Conservation (phyloP, 2,797 vertebrate species). For the Orestias chungarensis region DNA sequence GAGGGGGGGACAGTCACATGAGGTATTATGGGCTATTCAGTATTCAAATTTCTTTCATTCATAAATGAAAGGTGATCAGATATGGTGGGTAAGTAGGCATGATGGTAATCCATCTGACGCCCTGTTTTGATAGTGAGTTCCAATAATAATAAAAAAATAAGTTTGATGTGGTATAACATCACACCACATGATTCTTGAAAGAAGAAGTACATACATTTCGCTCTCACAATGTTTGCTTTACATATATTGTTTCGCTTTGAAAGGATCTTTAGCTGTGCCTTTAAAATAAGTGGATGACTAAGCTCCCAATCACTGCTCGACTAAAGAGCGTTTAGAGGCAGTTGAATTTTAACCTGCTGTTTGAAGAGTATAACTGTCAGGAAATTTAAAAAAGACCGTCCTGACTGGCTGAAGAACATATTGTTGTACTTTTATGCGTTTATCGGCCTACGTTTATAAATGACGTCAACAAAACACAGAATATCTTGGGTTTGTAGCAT, state of each 20-base stretch:
- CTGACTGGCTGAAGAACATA: neutral
- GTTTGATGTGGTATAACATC: too few species aligned
- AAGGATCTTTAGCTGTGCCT: conserved; percentile 46
- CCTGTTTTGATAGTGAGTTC: too few species aligned
- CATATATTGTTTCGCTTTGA: conserved; percentile 10
- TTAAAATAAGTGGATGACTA: conserved; percentile 27
- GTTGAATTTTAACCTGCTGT: conserved; percentile 63
- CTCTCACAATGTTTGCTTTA: neutral
- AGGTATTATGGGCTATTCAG: neutral
- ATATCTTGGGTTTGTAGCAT: neutral
- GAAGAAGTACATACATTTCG: neutral
- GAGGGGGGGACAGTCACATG: too few species aligned
- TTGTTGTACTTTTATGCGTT: neutral
- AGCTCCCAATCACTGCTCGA: conserved; percentile 13
- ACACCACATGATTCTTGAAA: too few species aligned
- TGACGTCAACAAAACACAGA: neutral
- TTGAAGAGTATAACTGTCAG: conserved; percentile 10
- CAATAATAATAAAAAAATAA: too few species aligned
- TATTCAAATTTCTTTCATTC: too few species aligned
- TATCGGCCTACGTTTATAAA: neutral
- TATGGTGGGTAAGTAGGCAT: neutral
- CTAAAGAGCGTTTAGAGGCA: conserved; percentile 38
- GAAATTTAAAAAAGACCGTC: neutral
- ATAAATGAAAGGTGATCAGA: neutral
- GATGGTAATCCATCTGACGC: neutral